A percentile compares a stretch with the other conserved stretches of the same genome.
Evolutionary conservation across 1,140 invertebrate genomes (phyloP).

Genomic region (Drosophila sulfurigaster): DNA sequence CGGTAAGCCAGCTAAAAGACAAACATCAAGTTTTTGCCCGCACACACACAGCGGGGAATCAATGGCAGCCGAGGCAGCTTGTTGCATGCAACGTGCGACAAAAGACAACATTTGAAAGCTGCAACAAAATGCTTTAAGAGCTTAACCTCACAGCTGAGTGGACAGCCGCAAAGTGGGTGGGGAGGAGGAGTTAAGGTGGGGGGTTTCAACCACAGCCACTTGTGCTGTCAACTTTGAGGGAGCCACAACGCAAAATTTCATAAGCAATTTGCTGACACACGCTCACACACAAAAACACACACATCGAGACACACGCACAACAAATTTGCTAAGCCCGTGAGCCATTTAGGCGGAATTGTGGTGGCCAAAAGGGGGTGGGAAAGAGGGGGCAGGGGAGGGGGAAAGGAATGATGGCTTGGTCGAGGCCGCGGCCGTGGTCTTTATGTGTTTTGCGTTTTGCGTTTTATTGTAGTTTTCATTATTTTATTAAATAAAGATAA

Average conservation of each 20-base stretch:
- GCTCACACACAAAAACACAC: conserved; percentile 16
- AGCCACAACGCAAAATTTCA: conserved; percentile 54
- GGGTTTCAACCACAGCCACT: conserved; percentile 7
- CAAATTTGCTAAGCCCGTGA: conserved; percentile 15
- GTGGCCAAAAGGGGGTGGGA: background rate
- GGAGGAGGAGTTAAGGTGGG: background rate
- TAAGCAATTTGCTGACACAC: conserved; percentile 67
- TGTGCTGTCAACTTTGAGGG: conserved; percentile 55
- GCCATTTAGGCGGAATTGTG: conserved; percentile 24
- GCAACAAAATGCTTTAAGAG: conserved; percentile 17
- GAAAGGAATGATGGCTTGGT: background rate
- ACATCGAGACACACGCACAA: conserved; percentile 16
- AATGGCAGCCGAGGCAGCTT: background rate
- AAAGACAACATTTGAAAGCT: conserved; percentile 11
- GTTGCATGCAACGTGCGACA: conserved; percentile 26
- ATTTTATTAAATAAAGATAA: conserved; percentile 81
- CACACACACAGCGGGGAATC: conserved; percentile 1
- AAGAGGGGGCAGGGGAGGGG: background rate
- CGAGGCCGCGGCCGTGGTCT: conserved; percentile 15
- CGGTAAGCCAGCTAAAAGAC: conserved; percentile 26
- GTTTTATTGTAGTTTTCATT: conserved; percentile 69
- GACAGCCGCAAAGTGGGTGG: background rate
- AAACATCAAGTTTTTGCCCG: conserved; percentile 16
- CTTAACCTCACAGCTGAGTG: background rate
- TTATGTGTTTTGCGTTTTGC: conserved; percentile 52